phyloP scores from a whole-genome alignment of 2,113 vertebrate genomes.

The Oreochromis aureus region DNA sequence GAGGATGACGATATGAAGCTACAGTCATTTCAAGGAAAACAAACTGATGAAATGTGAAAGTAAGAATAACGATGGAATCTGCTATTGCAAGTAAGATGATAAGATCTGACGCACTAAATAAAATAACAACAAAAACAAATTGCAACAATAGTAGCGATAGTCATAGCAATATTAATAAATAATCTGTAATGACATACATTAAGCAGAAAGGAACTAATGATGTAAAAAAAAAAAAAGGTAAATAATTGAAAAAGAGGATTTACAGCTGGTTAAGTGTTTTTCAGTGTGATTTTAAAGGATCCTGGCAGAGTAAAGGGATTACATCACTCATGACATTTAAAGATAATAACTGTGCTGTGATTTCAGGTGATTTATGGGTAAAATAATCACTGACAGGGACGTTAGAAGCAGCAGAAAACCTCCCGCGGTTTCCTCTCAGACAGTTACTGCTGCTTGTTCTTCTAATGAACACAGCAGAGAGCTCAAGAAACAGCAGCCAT shows the following conservation, averaged over 20 bases:
- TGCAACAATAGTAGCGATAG: not conserved
- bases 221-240: not conserved
- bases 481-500: not conserved
- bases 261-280: not conserved
- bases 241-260: not conserved
- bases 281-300: not conserved
- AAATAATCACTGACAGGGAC: not conserved
- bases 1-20: not conserved
- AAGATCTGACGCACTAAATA: no score
- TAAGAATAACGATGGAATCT: not conserved
- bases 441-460: not conserved
- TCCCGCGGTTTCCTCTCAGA: not conserved
- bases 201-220: not conserved
- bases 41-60: not conserved
- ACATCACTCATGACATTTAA: not conserved
- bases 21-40: not conserved
- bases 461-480: not conserved
- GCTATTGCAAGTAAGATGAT: not conserved
- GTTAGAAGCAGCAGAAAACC: not conserved
- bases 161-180: not conserved
- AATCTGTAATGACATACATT: not conserved
- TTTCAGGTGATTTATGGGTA: not conserved
- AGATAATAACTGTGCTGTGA: not conserved
- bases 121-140: not conserved
- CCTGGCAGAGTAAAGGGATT: not conserved